A percentile compares a stretch with the other conserved stretches of the same genome.
Conservation (phyloP, 2,888 invertebrate genomes). For the Andrena hattorfiana region DNA sequence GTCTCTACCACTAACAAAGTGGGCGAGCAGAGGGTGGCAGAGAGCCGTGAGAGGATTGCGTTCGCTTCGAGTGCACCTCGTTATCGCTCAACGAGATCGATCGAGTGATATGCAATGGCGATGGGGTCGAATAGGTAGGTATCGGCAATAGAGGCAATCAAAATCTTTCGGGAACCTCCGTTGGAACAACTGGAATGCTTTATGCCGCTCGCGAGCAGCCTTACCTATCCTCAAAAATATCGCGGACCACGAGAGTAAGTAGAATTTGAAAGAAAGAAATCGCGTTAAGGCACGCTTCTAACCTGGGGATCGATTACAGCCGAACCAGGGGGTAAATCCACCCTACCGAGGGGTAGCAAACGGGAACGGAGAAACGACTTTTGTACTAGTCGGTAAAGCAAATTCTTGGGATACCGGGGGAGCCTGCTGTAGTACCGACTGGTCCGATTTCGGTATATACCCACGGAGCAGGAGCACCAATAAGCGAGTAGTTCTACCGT, state of each 20-base stretch:
- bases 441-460: conserved; percentile 10
- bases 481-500: conserved; percentile 16
- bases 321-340: background rate
- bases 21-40: background rate
- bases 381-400: conserved; percentile 41
- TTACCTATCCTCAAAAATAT: background rate
- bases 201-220: background rate
- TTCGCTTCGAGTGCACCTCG: background rate
- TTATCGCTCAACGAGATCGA: conserved; percentile 1
- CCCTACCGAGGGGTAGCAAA: background rate
- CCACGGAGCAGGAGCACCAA: conserved; percentile 20
- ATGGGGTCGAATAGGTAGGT: background rate
- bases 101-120: background rate
- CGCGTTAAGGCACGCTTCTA: background rate
- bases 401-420: background rate
- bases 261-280: background rate
- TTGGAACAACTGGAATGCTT: background rate
- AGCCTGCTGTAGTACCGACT: conserved; percentile 52
- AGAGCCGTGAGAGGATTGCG: background rate
- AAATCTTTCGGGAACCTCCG: background rate
- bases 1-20: conserved; percentile 7
- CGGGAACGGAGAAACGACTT: background rate
- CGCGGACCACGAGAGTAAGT: background rate
- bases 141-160: background rate
- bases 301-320: background rate